A percentile compares a stretch with the other conserved stretches of the same genome.
Conservation (phyloP, 2,113 vertebrate species). For the Pygoscelis adeliae region DNA sequence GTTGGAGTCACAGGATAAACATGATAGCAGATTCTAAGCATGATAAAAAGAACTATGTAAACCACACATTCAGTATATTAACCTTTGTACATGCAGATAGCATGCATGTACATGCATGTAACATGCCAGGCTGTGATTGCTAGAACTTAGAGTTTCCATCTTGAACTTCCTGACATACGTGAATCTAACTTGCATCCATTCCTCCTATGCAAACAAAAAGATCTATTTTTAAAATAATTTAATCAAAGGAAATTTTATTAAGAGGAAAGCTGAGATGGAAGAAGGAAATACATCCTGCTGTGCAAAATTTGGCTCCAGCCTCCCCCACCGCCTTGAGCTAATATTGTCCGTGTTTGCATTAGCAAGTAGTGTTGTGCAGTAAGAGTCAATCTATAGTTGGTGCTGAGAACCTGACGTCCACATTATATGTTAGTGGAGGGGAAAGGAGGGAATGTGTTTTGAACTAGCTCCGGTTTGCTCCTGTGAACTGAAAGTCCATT, state of each 20-base stretch:
- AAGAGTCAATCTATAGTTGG: neutral
- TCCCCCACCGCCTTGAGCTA: neutral
- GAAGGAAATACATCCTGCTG: neutral
- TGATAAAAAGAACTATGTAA: neutral
- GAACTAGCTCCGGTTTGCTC: neutral
- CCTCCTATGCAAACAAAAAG: neutral
- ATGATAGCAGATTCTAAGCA: neutral
- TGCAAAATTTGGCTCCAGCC: neutral
- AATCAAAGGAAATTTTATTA: neutral
- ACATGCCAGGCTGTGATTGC: neutral
- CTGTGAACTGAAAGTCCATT: neutral
- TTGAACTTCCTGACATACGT: neutral
- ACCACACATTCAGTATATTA: neutral
- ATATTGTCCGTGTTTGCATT: neutral
- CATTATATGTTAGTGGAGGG: neutral
- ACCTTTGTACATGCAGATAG: neutral
- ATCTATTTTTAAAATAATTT: neutral
- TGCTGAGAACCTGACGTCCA: neutral
- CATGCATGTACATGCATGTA: accelerated
- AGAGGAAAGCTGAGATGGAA: neutral
- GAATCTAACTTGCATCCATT: neutral
- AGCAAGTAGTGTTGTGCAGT: neutral
- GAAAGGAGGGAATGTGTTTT: neutral
- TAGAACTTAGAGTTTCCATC: neutral
- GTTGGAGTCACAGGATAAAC: neutral